Base-by-base conservation (phyloP, 2,113 vertebrate genomes). In the Progne subis region DNA sequence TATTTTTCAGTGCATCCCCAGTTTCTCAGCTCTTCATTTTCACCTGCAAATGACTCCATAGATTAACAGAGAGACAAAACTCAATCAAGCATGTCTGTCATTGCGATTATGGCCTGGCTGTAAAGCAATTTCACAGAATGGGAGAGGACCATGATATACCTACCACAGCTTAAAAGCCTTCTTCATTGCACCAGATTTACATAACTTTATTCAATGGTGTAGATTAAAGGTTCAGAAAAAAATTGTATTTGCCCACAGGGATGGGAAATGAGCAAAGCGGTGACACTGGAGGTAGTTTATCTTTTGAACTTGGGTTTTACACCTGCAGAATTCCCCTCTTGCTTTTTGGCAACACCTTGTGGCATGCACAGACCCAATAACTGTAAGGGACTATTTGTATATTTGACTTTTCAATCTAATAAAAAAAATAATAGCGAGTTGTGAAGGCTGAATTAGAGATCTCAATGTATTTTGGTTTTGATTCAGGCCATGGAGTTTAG, bases 51-150 rank as follows among this genome's bases (percentile, higher is more conserved):
- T 82, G 89, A 92, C 82, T 96, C 87, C 80, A 81, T 43, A 94
- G 63, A 93, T 95, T 95, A 96, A 86, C 81, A 87, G 79, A 82
- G 90, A 96, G 90, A 96, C 93, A 93, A 95, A 96, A 90, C 79
- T 94, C 93, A 82, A 93, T 96, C 95, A 96, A 79, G 89, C 92
- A 84, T 76, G 46, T 82, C 93, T 96, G 92, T 92, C 95, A 91
- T 39, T 79, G 82, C 0, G 6, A 94, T 97, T 96, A 94, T 64
- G 61, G 64, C 74, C 76, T 68, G 61, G 84, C 81, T 93, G 89
- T 92, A 96, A 96, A 96, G 87, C 82, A 96, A 87, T 96, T 94
- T 95, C 77, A 81, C 93, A 78, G 88, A 82, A 78, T 49, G 76
- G 76, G 71, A 89, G 78, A 95, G 49, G 69, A 57, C 85, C 43